These are phyloP conservation scores for Nemotelus pantherinus DNA, from an alignment of 2,888 invertebrate species.

Conservation along the genomic window DNA sequence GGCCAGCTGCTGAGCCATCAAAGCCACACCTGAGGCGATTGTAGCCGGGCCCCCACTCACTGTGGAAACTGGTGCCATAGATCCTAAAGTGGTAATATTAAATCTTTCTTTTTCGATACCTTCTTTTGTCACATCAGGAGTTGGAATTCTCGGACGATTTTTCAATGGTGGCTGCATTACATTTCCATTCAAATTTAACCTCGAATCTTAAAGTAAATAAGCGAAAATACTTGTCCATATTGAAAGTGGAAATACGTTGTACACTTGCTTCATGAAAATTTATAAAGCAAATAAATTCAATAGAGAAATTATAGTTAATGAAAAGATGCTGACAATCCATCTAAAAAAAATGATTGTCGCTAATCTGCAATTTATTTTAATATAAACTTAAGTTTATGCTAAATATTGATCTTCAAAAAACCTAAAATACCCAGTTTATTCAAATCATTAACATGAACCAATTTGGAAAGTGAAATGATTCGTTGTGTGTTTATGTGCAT, in stretches of 20 bases:
- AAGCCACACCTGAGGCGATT: conserved; percentile 70
- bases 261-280: too few relatives aligned
- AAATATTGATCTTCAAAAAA: too few relatives aligned
- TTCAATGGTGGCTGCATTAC: conserved; percentile 69
- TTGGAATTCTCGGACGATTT: conserved; percentile 87
- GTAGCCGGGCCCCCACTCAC: conserved; percentile 61
- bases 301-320: too few relatives aligned
- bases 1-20: conserved; percentile 74
- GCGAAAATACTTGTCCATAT: background rate
- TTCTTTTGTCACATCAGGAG: conserved; percentile 87
- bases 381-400: too few relatives aligned
- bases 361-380: too few relatives aligned
- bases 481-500: too few relatives aligned
- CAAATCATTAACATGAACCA: too few relatives aligned
- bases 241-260: background rate
- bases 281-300: too few relatives aligned
- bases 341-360: too few relatives aligned
- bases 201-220: conserved; percentile 67
- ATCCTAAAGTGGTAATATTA: conserved; percentile 68
- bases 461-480: too few relatives aligned
- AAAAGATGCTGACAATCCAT: too few relatives aligned
- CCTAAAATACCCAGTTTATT: too few relatives aligned
- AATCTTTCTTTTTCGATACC: conserved; percentile 72
- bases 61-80: conserved; percentile 41
- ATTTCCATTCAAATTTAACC: conserved; percentile 72